Evolutionary conservation across 92 coral and sea anemone genomes (phyloP).

Genomic region (Heteractis magnifica): DNA sequence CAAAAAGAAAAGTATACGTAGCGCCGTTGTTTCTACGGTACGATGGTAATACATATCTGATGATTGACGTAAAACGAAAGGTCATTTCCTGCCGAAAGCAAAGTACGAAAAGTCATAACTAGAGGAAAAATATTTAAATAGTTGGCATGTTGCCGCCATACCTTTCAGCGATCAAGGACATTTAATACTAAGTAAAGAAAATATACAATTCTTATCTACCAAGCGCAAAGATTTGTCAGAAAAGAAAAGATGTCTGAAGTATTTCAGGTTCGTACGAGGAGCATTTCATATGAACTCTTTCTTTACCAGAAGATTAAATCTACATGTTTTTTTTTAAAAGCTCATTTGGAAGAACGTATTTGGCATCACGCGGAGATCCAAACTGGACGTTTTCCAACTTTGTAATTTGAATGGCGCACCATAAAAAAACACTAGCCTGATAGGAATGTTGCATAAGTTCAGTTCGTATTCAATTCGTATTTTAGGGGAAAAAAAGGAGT

Average conservation of each 20-base stretch:
- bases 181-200: not conserved
- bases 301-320: not conserved
- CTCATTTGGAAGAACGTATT: not conserved
- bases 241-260: not conserved
- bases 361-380: constrained; percentile 29
- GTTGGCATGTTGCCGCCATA: constrained; percentile 29
- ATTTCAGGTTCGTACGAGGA: not conserved
- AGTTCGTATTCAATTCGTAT: not conserved
- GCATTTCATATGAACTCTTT: not conserved
- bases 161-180: not conserved
- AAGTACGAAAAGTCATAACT: not conserved
- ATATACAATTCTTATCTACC: not conserved
- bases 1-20: not conserved
- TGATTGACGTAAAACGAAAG: constrained; percentile 18
- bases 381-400: constrained; percentile 32
- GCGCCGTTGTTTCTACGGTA: constrained; percentile 8
- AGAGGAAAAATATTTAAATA: constrained; percentile 4
- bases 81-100: constrained; percentile 32
- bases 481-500: not conserved
- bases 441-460: not conserved
- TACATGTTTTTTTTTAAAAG: not conserved
- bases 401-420: constrained; percentile 10
- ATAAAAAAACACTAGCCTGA: not conserved
- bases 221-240: not conserved
- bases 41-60: not conserved